These are phyloP conservation scores for Brachypteracias leptosomus DNA, from an alignment of 2,113 vertebrate genomes.

Conservation along the genomic window DNA sequence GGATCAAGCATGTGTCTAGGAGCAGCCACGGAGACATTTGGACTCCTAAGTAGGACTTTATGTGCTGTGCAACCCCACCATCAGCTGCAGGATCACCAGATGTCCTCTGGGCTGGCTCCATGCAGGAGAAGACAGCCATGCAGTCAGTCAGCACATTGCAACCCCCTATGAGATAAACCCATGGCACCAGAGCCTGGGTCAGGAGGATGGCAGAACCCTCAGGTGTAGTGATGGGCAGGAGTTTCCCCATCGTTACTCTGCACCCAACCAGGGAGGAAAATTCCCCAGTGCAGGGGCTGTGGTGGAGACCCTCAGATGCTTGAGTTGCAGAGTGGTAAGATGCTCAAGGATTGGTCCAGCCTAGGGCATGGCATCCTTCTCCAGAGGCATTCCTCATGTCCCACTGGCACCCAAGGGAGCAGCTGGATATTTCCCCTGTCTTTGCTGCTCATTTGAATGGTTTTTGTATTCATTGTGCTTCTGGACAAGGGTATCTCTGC, in stretches of 20 bases:
- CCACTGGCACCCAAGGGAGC: fast-evolving
- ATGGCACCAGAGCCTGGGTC: fast-evolving
- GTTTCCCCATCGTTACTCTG: background rate
- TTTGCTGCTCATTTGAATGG: background rate
- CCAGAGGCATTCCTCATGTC: background rate
- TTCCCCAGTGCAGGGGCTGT: background rate
- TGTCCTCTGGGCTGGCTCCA: background rate
- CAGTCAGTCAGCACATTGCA: background rate
- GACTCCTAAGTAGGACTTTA: background rate
- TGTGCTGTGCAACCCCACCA: fast-evolving
- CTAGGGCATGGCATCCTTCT: background rate
- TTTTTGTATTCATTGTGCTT: background rate
- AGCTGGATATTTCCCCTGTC: background rate
- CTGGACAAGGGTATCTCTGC: background rate
- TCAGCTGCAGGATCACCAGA: fast-evolving
- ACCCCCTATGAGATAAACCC: fast-evolving
- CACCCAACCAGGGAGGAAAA: background rate
- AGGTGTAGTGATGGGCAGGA: background rate
- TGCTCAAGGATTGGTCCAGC: background rate
- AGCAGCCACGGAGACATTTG: background rate
- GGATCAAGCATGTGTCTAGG: background rate
- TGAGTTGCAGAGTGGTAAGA: background rate
- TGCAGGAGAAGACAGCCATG: background rate
- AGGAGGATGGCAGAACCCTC: background rate
- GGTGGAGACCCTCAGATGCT: background rate